Base-by-base conservation (phyloP, 35 echinoderm and acorn worm species). In the Ptychodera flava region DNA sequence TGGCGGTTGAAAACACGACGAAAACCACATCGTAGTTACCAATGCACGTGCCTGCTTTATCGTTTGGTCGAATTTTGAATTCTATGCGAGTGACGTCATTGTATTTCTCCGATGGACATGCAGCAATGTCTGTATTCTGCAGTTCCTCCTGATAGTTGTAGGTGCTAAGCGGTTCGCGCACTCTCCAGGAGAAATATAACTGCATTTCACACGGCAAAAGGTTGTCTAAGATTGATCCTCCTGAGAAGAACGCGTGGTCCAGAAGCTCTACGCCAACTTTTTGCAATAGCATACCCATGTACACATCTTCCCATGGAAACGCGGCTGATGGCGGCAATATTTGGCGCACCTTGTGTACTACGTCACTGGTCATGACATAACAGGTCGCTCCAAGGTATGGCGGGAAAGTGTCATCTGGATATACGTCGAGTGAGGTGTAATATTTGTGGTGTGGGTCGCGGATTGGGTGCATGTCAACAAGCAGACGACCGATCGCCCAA, bases 281-380 rank as follows among this genome's bases (percentile, higher is more conserved):
- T 35, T 81, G 78, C 1, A 88, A 31, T n/a, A 88, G 35, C 36
- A 89, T 87, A 1, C 89, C 92, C 15, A 94, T 83, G 78, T 78
- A 94, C 12, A 94, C 89, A 35, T 94, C 92, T 36, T 91, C 89
- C 85, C 90, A 91, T 76, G 37, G 85, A 83, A 85, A 94, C 52
- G 38, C 86, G 28, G 52, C 80, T 31, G 85, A 91, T 14, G 34
- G 45, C 52, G 90, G 82, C 33, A 89, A 30, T 77, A 36, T 86
- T 27, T 80, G 37, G 78, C 85, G 88, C 30, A 88, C 31, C 15
- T 83, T 83, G 36, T 78, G 53, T 0, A 87, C 92, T 16, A 94
- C 12, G 76, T 94, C 92, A 34, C 31, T 84, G 0, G 92, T 91
- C 89, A 94, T 29, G 28, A 94, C 77, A 77, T 94, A 94, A 15